Evolutionary conservation across 1,140 invertebrate species (phyloP).

Genomic region (Penaeus indicus): DNA sequence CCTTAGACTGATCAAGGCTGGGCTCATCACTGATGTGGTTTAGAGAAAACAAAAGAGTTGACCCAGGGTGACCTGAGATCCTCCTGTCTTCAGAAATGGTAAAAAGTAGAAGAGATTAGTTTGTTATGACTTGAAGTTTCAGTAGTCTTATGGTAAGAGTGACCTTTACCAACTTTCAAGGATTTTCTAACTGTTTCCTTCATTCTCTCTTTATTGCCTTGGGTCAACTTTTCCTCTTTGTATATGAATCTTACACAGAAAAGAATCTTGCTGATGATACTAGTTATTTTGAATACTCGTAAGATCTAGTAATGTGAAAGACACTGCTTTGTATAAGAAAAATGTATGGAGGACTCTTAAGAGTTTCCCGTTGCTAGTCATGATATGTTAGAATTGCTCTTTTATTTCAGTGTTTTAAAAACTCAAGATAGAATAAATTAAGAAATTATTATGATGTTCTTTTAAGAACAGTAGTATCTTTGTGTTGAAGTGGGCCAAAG

Average conservation of each 20-base stretch:
- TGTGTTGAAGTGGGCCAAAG: too few relatives aligned
- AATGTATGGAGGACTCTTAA: constrained; percentile 31
- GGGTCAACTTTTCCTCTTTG: constrained; percentile 10
- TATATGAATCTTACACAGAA: constrained; percentile 28
- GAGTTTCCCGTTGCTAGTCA: constrained; percentile 57
- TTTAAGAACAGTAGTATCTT: too few relatives aligned
- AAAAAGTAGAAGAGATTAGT: neutral
- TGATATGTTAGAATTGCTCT: constrained; percentile 42
- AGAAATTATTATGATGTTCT: too few relatives aligned
- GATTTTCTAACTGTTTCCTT: neutral
- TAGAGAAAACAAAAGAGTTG: neutral
- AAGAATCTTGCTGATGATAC: constrained; percentile 38
- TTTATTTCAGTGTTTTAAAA: constrained; percentile 19
- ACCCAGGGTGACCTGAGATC: too few relatives aligned
- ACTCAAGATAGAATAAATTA: neutral
- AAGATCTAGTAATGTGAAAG: constrained; percentile 59
- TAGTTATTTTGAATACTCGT: constrained; percentile 63
- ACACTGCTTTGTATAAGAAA: constrained; percentile 21
- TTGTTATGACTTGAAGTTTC: neutral
- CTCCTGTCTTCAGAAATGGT: too few relatives aligned
- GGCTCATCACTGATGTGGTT: neutral
- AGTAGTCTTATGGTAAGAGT: too few relatives aligned
- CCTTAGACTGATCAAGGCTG: neutral
- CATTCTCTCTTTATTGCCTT: constrained; percentile 24
- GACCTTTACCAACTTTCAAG: too few relatives aligned